phyloP scores from a whole-genome alignment of 1,140 invertebrate species.

The Sycophila sp. region DNA sequence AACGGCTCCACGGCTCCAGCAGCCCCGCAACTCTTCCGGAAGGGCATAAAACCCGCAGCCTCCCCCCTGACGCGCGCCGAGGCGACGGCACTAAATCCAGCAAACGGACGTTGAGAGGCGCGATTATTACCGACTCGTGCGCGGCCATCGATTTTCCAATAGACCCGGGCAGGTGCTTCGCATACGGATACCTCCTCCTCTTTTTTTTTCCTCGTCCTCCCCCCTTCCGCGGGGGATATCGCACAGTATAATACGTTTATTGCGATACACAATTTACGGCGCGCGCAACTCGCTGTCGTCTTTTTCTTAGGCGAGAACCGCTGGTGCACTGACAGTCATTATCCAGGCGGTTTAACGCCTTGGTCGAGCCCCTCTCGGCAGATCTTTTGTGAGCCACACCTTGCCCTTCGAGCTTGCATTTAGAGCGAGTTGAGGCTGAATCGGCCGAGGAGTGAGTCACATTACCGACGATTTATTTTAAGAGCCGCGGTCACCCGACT shows the following conservation, averaged over 20 bases:
- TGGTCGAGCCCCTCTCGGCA: no score
- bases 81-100: neutral
- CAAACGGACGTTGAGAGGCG: neutral
- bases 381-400: slow-evolving; percentile 3
- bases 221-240: slow-evolving; percentile 20
- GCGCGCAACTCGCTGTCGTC: slow-evolving; percentile 22
- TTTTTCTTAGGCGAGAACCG: no score
- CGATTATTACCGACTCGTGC: neutral
- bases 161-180: neutral
- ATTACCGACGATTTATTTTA: neutral
- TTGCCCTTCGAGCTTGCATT: neutral
- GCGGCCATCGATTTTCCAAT: neutral
- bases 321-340: no score
- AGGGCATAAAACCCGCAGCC: neutral
- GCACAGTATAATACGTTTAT: slow-evolving; percentile 56
- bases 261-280: slow-evolving; percentile 53
- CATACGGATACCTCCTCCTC: neutral
- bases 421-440: slow-evolving; percentile 14
- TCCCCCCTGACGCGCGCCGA: no score
- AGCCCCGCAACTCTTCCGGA: neutral
- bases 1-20: no score
- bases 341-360: neutral
- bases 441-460: neutral
- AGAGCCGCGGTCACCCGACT: neutral
- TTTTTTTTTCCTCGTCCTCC: neutral